Conservation (phyloP, 2,888 invertebrate species). For the Coelopa pilipes region DNA sequence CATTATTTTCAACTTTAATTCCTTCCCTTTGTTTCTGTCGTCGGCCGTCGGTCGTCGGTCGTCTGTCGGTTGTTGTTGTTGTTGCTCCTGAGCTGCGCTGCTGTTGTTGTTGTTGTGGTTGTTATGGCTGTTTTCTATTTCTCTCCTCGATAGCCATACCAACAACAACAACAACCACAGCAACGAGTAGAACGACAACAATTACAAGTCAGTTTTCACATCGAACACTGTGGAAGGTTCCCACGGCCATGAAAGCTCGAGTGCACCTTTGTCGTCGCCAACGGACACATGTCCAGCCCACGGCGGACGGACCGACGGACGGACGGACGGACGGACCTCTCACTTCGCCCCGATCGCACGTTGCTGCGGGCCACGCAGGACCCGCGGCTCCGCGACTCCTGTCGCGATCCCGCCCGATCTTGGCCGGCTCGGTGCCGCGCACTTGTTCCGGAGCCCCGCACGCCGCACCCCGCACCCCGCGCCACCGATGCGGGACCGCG, state of each 20-base stretch:
- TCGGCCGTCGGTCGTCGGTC: too few species aligned
- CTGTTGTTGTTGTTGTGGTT: background rate
- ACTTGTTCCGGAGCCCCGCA: constrained; percentile 13
- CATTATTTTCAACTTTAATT: background rate
- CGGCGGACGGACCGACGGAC: background rate
- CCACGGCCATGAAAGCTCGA: constrained; percentile 30
- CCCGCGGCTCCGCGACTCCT: background rate
- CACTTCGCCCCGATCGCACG: background rate
- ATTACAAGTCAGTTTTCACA: constrained; percentile 7
- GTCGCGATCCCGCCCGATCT: background rate
- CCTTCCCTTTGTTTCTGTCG: too few species aligned
- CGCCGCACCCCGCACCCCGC: background rate
- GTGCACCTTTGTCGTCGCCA: constrained; percentile 3
- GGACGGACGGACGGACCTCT: background rate
- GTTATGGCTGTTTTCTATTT: background rate
- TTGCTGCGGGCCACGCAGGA: constrained; percentile 23
- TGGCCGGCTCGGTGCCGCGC: background rate
- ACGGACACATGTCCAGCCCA: constrained; percentile 1
- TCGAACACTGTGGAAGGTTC: constrained; percentile 10
- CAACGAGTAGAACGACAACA: constrained; percentile 10
- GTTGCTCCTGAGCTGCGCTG: background rate
- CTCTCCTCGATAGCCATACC: too few species aligned
- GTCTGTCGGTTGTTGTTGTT: too few species aligned
- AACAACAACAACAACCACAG: background rate
- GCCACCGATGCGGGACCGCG: background rate